These are phyloP conservation scores for Limnothrissa miodon DNA, from an alignment of 2,113 vertebrate species.

Conservation along the genomic window DNA sequence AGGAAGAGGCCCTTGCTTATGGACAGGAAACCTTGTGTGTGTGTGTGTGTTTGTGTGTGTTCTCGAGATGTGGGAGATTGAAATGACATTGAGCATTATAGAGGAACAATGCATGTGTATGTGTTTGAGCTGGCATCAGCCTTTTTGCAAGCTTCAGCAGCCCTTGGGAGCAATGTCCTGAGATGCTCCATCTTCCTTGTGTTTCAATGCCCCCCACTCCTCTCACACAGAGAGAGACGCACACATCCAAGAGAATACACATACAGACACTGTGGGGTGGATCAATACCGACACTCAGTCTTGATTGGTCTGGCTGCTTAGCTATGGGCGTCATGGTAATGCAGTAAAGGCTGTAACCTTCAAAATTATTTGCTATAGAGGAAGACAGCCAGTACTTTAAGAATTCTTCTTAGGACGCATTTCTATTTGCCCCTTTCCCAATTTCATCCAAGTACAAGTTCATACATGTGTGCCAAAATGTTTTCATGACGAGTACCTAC, in stretches of 20 bases:
- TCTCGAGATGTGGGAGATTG: not conserved
- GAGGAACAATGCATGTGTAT: not conserved
- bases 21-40: not conserved
- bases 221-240: constrained; percentile 32
- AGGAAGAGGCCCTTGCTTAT: no score
- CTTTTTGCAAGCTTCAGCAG: constrained; percentile 56
- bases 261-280: not conserved
- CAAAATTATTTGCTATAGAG: not conserved
- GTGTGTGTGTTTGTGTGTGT: not conserved
- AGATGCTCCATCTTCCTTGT: constrained; percentile 73
- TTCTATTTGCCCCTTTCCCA: not conserved
- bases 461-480: not conserved
- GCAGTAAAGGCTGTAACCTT: not conserved
- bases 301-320: constrained; percentile 48
- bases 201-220: constrained; percentile 60
- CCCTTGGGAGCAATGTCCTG: constrained; percentile 66
- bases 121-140: constrained; percentile 50
- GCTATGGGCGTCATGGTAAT: constrained; percentile 43
- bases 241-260: not conserved
- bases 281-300: constrained; percentile 46
- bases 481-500: no score
- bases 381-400: not conserved
- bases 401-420: not conserved
- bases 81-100: not conserved
- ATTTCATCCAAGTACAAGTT: not conserved